phyloP scores from a whole-genome alignment of 2,888 invertebrate species.

The Meteorus cinctellus region DNA sequence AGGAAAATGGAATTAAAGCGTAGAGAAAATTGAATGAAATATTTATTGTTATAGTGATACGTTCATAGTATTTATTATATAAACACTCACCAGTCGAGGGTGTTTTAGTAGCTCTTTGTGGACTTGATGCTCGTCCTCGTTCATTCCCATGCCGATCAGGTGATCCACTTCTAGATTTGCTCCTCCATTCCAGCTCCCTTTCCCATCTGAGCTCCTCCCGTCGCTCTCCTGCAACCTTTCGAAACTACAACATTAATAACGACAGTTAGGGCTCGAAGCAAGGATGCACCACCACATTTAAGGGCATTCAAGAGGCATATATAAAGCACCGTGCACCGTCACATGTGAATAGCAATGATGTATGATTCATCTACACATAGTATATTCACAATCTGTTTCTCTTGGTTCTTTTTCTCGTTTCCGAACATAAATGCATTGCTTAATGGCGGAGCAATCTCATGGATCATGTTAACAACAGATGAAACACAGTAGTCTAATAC shows the following conservation, averaged over 20 bases:
- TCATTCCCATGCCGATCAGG: slow-evolving; percentile 68
- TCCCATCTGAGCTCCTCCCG: slow-evolving; percentile 71
- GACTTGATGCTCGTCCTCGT: slow-evolving; percentile 64
- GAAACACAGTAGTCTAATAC: not conserved
- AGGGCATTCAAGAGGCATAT: slow-evolving; percentile 55
- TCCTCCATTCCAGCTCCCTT: slow-evolving; percentile 72
- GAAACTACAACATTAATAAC: slow-evolving; percentile 72
- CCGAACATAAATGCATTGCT: not conserved
- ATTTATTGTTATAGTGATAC: not conserved
- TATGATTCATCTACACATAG: not conserved
- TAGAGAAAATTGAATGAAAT: not conserved
- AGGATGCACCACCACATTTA: slow-evolving; percentile 66
- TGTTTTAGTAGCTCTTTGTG: slow-evolving; percentile 62
- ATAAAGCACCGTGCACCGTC: slow-evolving; percentile 30
- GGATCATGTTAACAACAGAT: not conserved
- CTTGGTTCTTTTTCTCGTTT: not conserved
- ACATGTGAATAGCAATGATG: not conserved
- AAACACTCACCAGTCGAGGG: slow-evolving; percentile 56
- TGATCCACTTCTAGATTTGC: slow-evolving; percentile 69
- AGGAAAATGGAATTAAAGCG: not conserved
- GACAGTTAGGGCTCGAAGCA: slow-evolving; percentile 64
- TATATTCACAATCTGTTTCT: not conserved
- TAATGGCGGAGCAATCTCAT: not conserved
- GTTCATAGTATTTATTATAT: not conserved
- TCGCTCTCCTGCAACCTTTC: slow-evolving; percentile 73